Evolutionary conservation across 1,140 invertebrate species (phyloP).

Genomic region (Penaeus indicus): DNA sequence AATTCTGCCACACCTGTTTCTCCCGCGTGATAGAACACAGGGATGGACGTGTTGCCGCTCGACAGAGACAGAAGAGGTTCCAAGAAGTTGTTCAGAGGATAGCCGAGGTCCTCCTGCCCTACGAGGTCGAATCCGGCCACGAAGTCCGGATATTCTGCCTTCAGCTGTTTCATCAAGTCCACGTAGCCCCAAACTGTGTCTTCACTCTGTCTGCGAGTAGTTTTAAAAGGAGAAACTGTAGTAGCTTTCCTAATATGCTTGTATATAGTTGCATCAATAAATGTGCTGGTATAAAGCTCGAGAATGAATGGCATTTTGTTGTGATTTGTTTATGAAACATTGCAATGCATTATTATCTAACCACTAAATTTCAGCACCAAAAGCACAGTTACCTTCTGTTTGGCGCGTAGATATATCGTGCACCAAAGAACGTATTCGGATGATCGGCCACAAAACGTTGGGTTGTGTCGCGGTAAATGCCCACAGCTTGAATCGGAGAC

Average conservation of each 20-base stretch:
- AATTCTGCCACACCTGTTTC: conserved; percentile 74
- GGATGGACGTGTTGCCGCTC: background rate
- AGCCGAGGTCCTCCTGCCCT: conserved; percentile 21
- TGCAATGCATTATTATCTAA: too few species aligned
- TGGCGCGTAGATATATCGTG: conserved; percentile 79
- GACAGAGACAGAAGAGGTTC: conserved; percentile 16
- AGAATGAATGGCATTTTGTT: too few species aligned
- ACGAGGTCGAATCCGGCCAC: conserved; percentile 37
- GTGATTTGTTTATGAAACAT: too few species aligned
- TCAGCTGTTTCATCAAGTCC: background rate
- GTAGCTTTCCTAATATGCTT: background rate
- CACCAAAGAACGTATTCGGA: conserved; percentile 78
- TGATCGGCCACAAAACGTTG: conserved; percentile 75
- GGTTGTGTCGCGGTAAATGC: conserved; percentile 76
- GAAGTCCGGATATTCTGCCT: background rate
- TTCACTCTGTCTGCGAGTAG: background rate
- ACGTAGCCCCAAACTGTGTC: background rate
- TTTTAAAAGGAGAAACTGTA: background rate
- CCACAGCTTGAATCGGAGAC: conserved; percentile 73
- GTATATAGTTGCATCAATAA: background rate
- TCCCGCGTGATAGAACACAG: conserved; percentile 31
- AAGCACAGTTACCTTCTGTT: conserved; percentile 71
- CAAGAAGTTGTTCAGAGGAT: conserved; percentile 3
- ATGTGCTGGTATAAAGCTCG: background rate
- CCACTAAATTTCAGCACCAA: too few species aligned